Evolutionary conservation across 2,113 vertebrate species (phyloP).

Genomic region (Otolemur garnettii): DNA sequence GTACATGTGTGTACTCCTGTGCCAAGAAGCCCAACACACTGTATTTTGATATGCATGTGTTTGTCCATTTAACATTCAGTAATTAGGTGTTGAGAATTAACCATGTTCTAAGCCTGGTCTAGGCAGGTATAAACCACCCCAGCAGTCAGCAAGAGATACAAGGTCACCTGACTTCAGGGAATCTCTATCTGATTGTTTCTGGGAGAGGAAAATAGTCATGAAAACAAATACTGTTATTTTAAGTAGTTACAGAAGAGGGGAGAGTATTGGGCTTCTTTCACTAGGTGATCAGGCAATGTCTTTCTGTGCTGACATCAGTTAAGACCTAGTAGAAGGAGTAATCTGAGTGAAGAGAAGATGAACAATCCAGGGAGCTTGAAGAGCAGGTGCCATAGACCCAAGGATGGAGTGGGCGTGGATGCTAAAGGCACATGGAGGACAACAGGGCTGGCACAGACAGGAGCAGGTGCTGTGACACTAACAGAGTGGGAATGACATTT

Average conservation of each 20-base stretch:
- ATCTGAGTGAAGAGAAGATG: not conserved
- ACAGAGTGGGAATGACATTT: not conserved
- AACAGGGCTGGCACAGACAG: not conserved
- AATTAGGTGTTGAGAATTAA: not conserved
- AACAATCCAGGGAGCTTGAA: not conserved
- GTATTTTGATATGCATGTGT: not conserved
- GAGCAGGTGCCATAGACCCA: not conserved
- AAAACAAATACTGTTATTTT: not conserved
- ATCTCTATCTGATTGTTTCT: not conserved
- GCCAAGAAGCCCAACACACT: not conserved
- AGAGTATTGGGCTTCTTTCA: not conserved
- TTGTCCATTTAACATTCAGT: not conserved
- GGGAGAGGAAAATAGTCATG: not conserved
- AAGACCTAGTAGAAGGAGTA: not conserved
- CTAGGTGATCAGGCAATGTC: not conserved
- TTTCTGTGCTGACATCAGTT: not conserved
- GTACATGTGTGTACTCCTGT: not conserved
- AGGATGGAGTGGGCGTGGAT: not conserved
- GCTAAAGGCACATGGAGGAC: not conserved
- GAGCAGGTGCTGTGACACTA: rapidly evolving
- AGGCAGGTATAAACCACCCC: not conserved
- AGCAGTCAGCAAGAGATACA: not conserved
- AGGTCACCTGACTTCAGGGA: not conserved
- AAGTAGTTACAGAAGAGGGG: not conserved
- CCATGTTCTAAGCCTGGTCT: not conserved